phyloP scores from a whole-genome alignment of 2,113 vertebrate genomes.

The Eudyptes chrysolophus region DNA sequence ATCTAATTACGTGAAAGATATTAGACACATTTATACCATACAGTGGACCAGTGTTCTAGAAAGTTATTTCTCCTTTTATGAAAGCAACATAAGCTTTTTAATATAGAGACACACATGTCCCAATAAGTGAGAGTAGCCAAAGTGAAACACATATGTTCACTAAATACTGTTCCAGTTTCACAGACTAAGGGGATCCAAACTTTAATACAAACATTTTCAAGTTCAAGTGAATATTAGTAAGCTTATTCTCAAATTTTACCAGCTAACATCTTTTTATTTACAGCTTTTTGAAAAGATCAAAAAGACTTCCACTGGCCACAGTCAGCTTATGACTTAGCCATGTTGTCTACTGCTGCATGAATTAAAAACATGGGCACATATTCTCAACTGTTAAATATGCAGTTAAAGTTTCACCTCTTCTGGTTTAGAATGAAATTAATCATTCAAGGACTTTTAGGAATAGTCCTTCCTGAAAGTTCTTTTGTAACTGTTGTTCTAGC shows the following conservation, averaged over 20 bases:
- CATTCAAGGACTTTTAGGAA: background rate
- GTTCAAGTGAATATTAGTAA: background rate
- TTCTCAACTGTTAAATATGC: background rate
- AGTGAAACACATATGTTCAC: background rate
- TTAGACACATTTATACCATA: background rate
- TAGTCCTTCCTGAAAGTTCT: background rate
- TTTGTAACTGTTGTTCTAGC: background rate
- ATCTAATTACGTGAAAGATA: background rate
- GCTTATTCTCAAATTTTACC: background rate
- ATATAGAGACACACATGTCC: background rate
- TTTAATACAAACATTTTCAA: background rate
- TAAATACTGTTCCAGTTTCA: background rate
- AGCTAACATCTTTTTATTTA: background rate
- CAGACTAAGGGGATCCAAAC: background rate
- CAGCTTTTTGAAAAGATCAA: background rate
- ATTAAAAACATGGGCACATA: background rate
- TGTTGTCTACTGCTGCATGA: background rate
- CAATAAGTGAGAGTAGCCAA: background rate
- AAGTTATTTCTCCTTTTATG: background rate
- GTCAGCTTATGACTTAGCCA: background rate
- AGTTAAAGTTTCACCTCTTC: background rate
- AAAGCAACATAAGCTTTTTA: background rate
- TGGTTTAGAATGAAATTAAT: background rate
- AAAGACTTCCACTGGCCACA: background rate
- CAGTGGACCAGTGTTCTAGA: background rate